phyloP scores from a whole-genome alignment of 2,113 vertebrate species.

The Uropsilus gracilis region DNA sequence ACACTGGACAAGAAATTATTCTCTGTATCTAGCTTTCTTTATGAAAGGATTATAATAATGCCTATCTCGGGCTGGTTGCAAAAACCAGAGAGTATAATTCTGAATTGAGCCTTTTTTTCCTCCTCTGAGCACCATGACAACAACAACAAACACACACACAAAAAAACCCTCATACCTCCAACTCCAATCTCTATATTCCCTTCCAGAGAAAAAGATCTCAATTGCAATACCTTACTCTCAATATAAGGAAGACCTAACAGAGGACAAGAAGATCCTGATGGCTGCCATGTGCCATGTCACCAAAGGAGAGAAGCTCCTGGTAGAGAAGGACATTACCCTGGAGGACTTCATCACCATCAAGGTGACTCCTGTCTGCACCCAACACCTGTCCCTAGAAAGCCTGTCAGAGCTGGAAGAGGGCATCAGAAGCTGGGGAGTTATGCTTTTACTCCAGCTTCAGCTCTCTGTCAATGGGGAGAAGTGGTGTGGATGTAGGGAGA shows the following conservation, averaged over 20 bases:
- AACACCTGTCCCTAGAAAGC: background rate
- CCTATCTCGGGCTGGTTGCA: background rate
- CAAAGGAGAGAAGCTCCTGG: constrained; percentile 83
- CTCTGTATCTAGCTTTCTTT: background rate
- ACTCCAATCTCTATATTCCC: constrained; percentile 14
- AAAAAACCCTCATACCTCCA: background rate
- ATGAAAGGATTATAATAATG: background rate
- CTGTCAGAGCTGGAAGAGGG: background rate
- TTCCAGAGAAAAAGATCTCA: constrained; percentile 87
- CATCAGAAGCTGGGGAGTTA: background rate
- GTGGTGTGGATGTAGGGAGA: background rate
- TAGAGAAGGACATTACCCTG: constrained; percentile 88
- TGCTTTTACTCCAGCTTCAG: background rate
- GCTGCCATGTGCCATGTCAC: constrained; percentile 86
- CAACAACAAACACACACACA: no score
- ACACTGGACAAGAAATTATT: background rate
- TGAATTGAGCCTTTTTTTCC: background rate
- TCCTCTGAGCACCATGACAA: background rate
- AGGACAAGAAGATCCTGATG: constrained; percentile 89
- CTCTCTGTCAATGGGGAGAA: background rate
- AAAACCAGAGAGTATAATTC: background rate
- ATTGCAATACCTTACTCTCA: constrained; percentile 86
- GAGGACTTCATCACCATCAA: constrained; percentile 86
- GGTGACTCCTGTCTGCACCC: constrained; percentile 73
- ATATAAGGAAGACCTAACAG: constrained; percentile 86